phyloP scores from a whole-genome alignment of 2,797 vertebrate species.

The Margarornis squamiger region DNA sequence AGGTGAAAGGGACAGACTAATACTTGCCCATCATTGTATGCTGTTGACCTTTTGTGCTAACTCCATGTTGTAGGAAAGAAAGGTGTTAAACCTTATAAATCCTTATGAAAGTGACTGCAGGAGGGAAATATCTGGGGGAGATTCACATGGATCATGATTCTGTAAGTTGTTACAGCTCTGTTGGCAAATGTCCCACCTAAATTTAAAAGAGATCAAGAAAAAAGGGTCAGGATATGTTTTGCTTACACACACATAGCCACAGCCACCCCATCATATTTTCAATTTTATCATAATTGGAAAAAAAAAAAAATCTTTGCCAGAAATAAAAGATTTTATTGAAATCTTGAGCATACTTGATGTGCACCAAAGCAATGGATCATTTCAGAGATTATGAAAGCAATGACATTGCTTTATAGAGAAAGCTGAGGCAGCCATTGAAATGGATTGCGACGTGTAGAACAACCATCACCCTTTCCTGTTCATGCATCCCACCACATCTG shows the following conservation, averaged over 20 bases:
- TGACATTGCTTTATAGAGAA: neutral
- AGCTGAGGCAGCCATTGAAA: neutral
- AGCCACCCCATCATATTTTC: rapidly evolving
- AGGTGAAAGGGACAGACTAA: neutral
- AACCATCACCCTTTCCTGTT: neutral
- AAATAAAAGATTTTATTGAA: neutral
- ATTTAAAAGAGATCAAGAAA: neutral
- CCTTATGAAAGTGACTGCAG: neutral
- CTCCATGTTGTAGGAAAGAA: neutral
- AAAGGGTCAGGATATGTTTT: neutral
- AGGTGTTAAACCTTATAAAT: neutral
- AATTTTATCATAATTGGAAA: neutral
- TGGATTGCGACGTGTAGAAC: neutral
- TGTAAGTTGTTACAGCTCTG: neutral
- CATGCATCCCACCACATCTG: neutral
- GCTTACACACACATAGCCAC: neutral
- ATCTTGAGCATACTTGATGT: neutral
- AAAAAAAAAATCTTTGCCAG: neutral
- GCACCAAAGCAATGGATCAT: neutral
- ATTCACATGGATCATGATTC: neutral
- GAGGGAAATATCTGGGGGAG: neutral
- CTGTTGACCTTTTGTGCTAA: neutral
- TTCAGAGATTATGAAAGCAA: neutral
- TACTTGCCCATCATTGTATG: neutral
- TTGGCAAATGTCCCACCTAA: neutral